These are phyloP conservation scores for Zosterops japonicus DNA, from an alignment of 2,113 vertebrate species.

Conservation along the genomic window DNA sequence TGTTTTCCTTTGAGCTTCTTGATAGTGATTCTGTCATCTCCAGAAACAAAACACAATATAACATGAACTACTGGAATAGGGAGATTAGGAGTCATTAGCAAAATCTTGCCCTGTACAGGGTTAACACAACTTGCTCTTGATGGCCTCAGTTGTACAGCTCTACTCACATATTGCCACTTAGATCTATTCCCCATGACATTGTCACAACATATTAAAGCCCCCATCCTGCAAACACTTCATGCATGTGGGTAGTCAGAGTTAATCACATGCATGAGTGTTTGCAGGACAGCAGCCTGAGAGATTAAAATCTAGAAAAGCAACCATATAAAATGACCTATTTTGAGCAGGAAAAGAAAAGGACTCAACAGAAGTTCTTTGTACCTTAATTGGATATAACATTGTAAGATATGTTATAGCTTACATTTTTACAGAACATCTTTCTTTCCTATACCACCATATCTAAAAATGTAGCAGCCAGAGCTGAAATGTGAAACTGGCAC, in stretches of 20 bases:
- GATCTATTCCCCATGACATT: background rate
- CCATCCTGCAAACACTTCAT: background rate
- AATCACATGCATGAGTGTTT: conserved; percentile 57
- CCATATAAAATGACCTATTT: conserved; percentile 9
- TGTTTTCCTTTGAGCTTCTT: background rate
- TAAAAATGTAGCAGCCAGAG: background rate
- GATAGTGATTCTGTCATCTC: background rate
- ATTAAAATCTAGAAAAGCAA: conserved; percentile 13
- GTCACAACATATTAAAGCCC: conserved; percentile 51
- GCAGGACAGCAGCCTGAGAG: background rate
- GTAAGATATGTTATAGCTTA: background rate
- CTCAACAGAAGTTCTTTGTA: background rate
- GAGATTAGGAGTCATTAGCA: background rate
- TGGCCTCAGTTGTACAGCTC: background rate
- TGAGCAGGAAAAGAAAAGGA: background rate
- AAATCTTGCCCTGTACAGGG: background rate
- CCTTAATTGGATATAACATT: background rate
- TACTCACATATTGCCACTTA: background rate
- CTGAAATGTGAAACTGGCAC: background rate
- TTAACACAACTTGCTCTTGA: background rate
- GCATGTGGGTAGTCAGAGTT: conserved; percentile 43
- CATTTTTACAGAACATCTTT: background rate
- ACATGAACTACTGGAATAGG: background rate
- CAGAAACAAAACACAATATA: background rate
- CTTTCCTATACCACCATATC: background rate